Conservation (phyloP, 2,113 vertebrate species). For the Hemiscyllium ocellatum region DNA sequence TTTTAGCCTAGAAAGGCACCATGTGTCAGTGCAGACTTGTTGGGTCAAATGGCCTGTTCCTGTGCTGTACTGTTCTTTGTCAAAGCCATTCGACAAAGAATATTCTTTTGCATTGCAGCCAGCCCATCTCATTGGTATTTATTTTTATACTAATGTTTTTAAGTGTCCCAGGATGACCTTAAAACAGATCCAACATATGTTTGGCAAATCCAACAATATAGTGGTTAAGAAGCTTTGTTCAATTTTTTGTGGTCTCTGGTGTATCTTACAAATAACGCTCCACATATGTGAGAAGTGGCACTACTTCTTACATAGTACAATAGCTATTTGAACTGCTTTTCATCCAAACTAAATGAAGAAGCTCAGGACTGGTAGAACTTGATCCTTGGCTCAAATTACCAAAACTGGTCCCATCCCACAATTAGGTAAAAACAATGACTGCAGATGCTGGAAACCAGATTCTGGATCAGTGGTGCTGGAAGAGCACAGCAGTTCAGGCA, state of each 20-base stretch:
- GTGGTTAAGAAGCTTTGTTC: not conserved
- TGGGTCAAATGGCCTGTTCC: too few relatives aligned
- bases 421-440: too few relatives aligned
- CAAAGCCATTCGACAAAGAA: not conserved
- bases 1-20: too few relatives aligned
- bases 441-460: too few relatives aligned
- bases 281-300: not conserved
- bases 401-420: too few relatives aligned
- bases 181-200: not conserved
- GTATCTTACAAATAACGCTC: not conserved
- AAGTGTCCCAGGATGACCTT: not conserved
- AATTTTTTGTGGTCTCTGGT: not conserved
- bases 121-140: not conserved
- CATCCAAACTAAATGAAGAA: not conserved
- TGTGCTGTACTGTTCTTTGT: too few relatives aligned
- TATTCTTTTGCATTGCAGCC: not conserved
- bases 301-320: not conserved
- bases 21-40: too few relatives aligned
- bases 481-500: too few relatives aligned
- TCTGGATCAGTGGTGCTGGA: too few relatives aligned
- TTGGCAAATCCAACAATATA: not conserved
- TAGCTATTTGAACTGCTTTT: not conserved
- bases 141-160: not conserved
- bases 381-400: not conserved
- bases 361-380: not conserved